These are phyloP conservation scores for Willisornis vidua DNA, from an alignment of 2,113 vertebrate genomes.

Conservation along the genomic window DNA sequence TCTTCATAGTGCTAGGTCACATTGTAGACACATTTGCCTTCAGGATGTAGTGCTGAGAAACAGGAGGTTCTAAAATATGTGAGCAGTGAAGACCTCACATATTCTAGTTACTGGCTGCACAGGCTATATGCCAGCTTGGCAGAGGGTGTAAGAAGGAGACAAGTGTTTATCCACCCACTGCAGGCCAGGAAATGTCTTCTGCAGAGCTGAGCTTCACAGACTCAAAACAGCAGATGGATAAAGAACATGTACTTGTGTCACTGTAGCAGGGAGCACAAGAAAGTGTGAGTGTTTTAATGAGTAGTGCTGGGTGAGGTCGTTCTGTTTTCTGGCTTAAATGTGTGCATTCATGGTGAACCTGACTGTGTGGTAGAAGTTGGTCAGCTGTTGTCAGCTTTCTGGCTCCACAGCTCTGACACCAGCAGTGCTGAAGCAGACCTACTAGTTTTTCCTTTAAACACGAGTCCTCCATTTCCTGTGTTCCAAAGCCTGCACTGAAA, in stretches of 20 bases:
- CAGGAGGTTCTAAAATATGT: neutral
- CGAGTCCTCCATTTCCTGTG: neutral
- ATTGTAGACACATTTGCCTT: neutral
- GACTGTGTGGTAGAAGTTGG: neutral
- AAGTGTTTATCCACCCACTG: constrained; percentile 38
- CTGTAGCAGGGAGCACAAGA: constrained; percentile 23
- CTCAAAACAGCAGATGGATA: constrained; percentile 58
- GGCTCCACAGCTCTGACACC: neutral
- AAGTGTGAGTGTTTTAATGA: constrained; percentile 46
- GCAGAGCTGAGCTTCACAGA: constrained; percentile 18
- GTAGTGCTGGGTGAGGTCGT: constrained; percentile 3
- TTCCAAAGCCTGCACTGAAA: constrained; percentile 30
- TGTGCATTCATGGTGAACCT: neutral
- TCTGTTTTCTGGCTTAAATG: constrained; percentile 19
- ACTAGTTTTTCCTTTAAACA: neutral
- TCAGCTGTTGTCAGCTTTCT: constrained; percentile 9
- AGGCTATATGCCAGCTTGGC: neutral
- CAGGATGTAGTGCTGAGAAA: neutral
- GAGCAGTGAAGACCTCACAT: neutral
- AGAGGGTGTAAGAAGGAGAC: constrained; percentile 10
- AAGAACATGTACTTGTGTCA: constrained; percentile 17
- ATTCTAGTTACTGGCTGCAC: neutral
- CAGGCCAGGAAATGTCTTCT: constrained; percentile 51
- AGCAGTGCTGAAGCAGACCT: neutral
- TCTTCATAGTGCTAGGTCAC: neutral